These are phyloP conservation scores for Choristoneura fumiferana DNA, from an alignment of 1,140 invertebrate genomes.

Conservation along the genomic window DNA sequence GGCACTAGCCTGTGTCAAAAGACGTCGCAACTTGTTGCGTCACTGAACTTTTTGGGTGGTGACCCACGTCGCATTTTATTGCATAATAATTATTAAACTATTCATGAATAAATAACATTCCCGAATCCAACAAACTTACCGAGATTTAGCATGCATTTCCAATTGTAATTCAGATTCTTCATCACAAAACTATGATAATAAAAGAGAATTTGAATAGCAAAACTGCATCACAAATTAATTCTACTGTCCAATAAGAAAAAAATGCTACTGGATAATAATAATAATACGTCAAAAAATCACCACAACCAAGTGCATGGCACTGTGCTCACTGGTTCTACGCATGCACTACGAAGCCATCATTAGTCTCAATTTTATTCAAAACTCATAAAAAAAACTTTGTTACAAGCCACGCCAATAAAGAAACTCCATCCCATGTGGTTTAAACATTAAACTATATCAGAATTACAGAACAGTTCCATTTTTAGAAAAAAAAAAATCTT, in stretches of 20 bases:
- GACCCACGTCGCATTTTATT: too few relatives aligned
- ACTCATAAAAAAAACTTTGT: not conserved
- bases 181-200: slow-evolving; percentile 53
- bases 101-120: too few relatives aligned
- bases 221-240: slow-evolving; percentile 69
- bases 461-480: too few relatives aligned
- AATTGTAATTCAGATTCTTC: slow-evolving; percentile 25
- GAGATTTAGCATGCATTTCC: slow-evolving; percentile 54
- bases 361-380: slow-evolving; percentile 12
- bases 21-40: too few relatives aligned
- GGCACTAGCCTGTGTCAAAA: too few relatives aligned
- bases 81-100: too few relatives aligned
- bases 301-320: slow-evolving; percentile 71
- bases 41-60: too few relatives aligned
- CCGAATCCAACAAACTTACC: slow-evolving; percentile 48
- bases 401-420: too few relatives aligned
- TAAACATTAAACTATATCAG: too few relatives aligned
- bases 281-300: slow-evolving; percentile 51
- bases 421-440: too few relatives aligned
- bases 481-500: too few relatives aligned
- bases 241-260: slow-evolving; percentile 37
- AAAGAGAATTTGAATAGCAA: slow-evolving; percentile 61
- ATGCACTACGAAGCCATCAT: slow-evolving; percentile 57
- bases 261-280: slow-evolving; percentile 48
- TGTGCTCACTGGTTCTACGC: slow-evolving; percentile 59